Evolutionary conservation across 2,888 invertebrate species (phyloP).

Genomic region (Troides aeacus): DNA sequence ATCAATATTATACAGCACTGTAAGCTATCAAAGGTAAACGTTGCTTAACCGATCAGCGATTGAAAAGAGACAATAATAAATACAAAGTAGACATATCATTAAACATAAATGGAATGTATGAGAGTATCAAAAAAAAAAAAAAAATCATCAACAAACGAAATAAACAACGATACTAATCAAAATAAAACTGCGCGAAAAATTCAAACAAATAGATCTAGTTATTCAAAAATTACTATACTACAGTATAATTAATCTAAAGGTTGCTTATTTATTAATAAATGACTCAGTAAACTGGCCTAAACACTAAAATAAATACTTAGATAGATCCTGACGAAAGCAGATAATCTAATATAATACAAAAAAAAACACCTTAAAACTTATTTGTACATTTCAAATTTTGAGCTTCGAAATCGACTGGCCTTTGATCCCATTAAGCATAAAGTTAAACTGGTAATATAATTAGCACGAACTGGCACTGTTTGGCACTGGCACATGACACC

Average conservation of each 20-base stretch:
- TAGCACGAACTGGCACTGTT: slow-evolving; percentile 43
- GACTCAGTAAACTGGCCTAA: slow-evolving; percentile 77
- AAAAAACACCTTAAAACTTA: slow-evolving; percentile 40
- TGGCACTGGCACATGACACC: slow-evolving; percentile 30
- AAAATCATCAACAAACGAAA: slow-evolving; percentile 66
- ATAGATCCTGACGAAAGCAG: slow-evolving; percentile 40
- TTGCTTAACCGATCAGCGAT: too few relatives aligned
- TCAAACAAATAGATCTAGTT: slow-evolving; percentile 45
- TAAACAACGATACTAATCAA: slow-evolving; percentile 60
- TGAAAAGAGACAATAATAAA: slow-evolving; percentile 3
- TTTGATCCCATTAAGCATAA: slow-evolving; percentile 63
- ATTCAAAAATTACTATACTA: slow-evolving; percentile 35
- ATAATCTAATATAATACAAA: slow-evolving; percentile 50
- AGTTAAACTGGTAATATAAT: slow-evolving; percentile 47
- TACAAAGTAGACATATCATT: slow-evolving; percentile 40
- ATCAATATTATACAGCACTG: neutral
- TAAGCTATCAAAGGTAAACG: neutral
- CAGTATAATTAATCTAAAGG: slow-evolving; percentile 42
- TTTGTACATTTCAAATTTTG: slow-evolving; percentile 75
- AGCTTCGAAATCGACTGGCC: slow-evolving; percentile 74
- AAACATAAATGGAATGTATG: slow-evolving; percentile 53
- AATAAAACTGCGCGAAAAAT: slow-evolving; percentile 47
- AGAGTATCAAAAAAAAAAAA: slow-evolving; percentile 42
- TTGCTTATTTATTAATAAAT: slow-evolving; percentile 45
- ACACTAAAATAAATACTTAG: slow-evolving; percentile 74